Evolutionary conservation across 2,888 invertebrate genomes (phyloP).

Genomic region (Gasteruption jaculator): DNA sequence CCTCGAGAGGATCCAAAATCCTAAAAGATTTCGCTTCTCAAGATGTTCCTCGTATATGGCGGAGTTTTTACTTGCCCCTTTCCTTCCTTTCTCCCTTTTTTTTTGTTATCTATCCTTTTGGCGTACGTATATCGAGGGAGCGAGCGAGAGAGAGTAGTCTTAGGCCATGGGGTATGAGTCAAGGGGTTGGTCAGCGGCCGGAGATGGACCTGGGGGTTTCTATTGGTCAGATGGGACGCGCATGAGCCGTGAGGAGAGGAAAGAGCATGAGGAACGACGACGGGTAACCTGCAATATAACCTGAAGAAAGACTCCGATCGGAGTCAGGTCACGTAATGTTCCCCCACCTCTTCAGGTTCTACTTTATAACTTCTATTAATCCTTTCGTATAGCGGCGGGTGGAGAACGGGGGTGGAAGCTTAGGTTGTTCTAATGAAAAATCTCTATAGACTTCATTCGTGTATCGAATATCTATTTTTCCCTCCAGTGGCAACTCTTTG

Average conservation of each 20-base stretch:
- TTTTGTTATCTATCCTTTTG: too few species aligned
- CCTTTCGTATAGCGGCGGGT: slow-evolving; percentile 43
- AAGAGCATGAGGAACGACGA: slow-evolving; percentile 50
- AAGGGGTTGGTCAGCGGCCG: slow-evolving; percentile 47
- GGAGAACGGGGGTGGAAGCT: too few species aligned
- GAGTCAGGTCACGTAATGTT: slow-evolving; percentile 52
- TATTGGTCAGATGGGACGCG: slow-evolving; percentile 51
- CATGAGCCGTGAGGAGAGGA: slow-evolving; percentile 40
- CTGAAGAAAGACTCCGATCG: slow-evolving; percentile 50
- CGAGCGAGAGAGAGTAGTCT: too few species aligned
- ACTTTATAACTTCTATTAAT: slow-evolving; percentile 54
- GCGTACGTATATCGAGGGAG: too few species aligned
- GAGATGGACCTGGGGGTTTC: slow-evolving; percentile 50
- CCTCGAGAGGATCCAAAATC: too few species aligned
- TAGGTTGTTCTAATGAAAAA: slow-evolving; percentile 45
- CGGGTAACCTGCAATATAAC: slow-evolving; percentile 49
- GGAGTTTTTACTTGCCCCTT: too few species aligned
- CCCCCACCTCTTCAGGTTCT: slow-evolving; percentile 50
- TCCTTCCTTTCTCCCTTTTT: too few species aligned
- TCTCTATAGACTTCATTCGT: too few species aligned
- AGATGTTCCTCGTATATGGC: too few species aligned
- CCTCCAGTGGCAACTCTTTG: too few species aligned
- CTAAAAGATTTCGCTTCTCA: too few species aligned
- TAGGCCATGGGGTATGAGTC: slow-evolving; percentile 35
- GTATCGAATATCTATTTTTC: too few species aligned